phyloP scores from a whole-genome alignment of 2,888 invertebrate genomes.

The Aphodius granarius region DNA sequence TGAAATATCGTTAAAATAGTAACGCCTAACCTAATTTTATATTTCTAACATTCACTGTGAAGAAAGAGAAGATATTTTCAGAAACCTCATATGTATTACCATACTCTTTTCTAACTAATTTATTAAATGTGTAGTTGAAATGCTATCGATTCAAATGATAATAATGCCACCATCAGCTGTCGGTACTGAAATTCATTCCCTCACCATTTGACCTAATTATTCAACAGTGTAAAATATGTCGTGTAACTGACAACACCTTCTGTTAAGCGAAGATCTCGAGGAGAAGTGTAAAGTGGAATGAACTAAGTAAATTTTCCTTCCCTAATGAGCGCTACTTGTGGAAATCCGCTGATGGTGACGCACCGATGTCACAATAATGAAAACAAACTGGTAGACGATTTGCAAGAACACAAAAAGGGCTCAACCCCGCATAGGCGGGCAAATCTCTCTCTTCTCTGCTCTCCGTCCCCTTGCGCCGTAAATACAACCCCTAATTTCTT shows the following conservation, averaged over 20 bases:
- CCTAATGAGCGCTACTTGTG: not conserved
- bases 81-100: no score
- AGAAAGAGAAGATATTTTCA: no score
- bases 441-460: not conserved
- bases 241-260: no score
- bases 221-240: no score
- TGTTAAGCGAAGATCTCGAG: not conserved
- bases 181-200: no score
- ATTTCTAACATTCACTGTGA: constrained; percentile 18
- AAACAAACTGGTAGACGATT: constrained; percentile 1
- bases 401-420: not conserved
- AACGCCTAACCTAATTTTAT: constrained; percentile 20
- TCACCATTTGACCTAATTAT: not conserved
- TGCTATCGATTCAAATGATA: no score
- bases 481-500: not conserved
- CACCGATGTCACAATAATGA: not conserved
- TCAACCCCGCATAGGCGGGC: not conserved
- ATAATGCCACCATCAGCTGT: no score
- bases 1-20: constrained; percentile 21
- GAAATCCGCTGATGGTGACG: not conserved
- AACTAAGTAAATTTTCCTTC: not conserved
- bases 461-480: not conserved
- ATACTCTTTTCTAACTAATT: no score
- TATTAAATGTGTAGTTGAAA: no score
- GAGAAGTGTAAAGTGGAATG: not conserved